phyloP scores from a whole-genome alignment of 1,140 invertebrate species.

The Harpegnathos saltator region DNA sequence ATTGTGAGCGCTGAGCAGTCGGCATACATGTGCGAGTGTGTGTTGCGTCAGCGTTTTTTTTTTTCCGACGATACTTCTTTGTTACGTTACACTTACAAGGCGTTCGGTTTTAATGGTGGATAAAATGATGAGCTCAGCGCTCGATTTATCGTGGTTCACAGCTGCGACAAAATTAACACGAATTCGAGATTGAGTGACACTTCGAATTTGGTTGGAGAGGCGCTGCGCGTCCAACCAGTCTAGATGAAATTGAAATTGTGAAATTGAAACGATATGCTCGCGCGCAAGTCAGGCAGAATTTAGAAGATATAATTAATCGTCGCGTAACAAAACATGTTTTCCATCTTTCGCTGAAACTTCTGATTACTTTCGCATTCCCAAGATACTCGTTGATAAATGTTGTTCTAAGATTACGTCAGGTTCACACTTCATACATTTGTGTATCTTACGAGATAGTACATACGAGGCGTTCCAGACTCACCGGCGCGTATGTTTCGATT shows the following conservation, averaged over 20 bases:
- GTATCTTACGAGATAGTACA: background rate
- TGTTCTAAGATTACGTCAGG: slow-evolving; percentile 29
- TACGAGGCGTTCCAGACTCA: background rate
- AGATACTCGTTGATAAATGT: slow-evolving; percentile 17
- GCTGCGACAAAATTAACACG: background rate
- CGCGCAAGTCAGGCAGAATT: background rate
- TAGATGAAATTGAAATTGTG: background rate
- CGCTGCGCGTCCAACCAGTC: too few relatives aligned
- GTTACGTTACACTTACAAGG: slow-evolving; percentile 16
- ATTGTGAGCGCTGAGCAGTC: background rate
- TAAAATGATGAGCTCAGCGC: slow-evolving; percentile 33
- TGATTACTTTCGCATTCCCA: background rate
- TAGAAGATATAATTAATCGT: slow-evolving; percentile 14
- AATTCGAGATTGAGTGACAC: background rate
- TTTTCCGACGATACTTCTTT: slow-evolving; percentile 26
- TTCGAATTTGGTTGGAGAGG: background rate
- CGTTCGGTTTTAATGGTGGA: slow-evolving; percentile 16
- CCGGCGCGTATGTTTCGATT: background rate
- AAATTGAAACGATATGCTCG: background rate
- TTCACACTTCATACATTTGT: background rate
- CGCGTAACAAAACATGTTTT: slow-evolving; percentile 28
- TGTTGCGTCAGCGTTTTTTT: slow-evolving; percentile 7
- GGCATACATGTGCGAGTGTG: too few relatives aligned
- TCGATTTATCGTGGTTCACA: slow-evolving; percentile 24
- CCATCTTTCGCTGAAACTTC: background rate